phyloP scores from a whole-genome alignment of 2,797 vertebrate species.

The Potorous gilbertii region DNA sequence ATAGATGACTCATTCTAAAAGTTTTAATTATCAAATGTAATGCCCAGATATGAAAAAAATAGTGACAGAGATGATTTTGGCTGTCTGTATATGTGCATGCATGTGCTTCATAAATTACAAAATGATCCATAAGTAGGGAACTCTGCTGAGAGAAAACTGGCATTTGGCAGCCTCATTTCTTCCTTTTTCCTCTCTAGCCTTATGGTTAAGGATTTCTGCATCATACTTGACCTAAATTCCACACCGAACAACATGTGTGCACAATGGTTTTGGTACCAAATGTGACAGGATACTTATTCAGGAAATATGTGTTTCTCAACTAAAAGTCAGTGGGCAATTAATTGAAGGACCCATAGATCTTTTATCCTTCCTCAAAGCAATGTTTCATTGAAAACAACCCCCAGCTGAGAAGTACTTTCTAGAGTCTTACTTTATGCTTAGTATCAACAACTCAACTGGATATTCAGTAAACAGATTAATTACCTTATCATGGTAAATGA shows the following conservation, averaged over 20 bases:
- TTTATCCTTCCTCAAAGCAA: constrained; percentile 2
- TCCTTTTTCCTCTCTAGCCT: constrained; percentile 1
- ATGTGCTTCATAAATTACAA: neutral
- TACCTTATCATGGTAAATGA: neutral
- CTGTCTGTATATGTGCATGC: neutral
- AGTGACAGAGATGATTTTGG: neutral
- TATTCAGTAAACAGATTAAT: constrained; percentile 11
- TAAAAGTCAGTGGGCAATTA: neutral
- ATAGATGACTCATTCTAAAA: neutral
- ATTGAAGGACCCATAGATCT: neutral
- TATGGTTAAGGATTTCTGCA: neutral
- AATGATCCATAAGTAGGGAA: constrained; percentile 34
- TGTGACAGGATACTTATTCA: constrained; percentile 13
- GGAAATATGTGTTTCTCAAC: neutral
- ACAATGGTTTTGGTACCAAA: constrained; percentile 33
- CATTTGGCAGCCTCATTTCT: constrained; percentile 16
- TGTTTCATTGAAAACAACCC: constrained; percentile 24
- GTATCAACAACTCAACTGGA: neutral
- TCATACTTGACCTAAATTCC: constrained; percentile 42
- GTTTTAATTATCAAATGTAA: constrained; percentile 3
- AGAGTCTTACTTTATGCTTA: constrained; percentile 1
- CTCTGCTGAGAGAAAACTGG: neutral
- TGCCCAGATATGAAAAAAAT: neutral
- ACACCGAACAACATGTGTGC: neutral
- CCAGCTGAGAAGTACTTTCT: constrained; percentile 23